A percentile compares a stretch with the other conserved stretches of the same genome.
Evolutionary conservation across 2,888 invertebrate species (phyloP).

Genomic region (Spilarctia lutea): DNA sequence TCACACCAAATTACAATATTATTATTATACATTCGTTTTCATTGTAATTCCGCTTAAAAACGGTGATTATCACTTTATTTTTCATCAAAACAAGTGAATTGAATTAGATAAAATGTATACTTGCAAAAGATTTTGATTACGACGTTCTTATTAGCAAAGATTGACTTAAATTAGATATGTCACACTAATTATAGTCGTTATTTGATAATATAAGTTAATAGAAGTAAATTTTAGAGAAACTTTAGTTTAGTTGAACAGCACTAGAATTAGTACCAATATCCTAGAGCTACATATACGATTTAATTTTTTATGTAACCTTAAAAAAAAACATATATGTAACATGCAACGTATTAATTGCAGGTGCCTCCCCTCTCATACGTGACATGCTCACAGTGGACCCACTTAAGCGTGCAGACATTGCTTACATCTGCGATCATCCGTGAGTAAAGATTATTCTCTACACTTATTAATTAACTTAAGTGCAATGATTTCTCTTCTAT

Average conservation of each 20-base stretch:
- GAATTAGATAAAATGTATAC: not conserved
- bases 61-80: not conserved
- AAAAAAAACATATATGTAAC: not conserved
- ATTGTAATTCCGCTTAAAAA: too few species aligned
- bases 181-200: too few species aligned
- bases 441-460: slow-evolving; percentile 61
- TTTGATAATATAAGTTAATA: too few species aligned
- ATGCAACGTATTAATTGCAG: slow-evolving; percentile 76
- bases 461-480: not conserved
- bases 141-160: too few species aligned
- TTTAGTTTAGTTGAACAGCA: too few species aligned
- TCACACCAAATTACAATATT: not conserved
- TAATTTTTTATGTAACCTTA: not conserved
- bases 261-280: too few species aligned
- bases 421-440: slow-evolving; percentile 98
- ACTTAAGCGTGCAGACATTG: slow-evolving; percentile 95
- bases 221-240: too few species aligned
- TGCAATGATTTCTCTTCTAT: not conserved
- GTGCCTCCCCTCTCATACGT: slow-evolving; percentile 96
- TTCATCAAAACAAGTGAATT: not conserved
- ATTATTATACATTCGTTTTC: too few species aligned
- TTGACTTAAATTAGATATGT: too few species aligned
- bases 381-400: slow-evolving; percentile 98
- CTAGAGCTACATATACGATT: too few species aligned
- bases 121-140: not conserved